These are phyloP conservation scores for Xyrichtys novacula DNA, from an alignment of 2,797 vertebrate genomes.

Conservation along the genomic window DNA sequence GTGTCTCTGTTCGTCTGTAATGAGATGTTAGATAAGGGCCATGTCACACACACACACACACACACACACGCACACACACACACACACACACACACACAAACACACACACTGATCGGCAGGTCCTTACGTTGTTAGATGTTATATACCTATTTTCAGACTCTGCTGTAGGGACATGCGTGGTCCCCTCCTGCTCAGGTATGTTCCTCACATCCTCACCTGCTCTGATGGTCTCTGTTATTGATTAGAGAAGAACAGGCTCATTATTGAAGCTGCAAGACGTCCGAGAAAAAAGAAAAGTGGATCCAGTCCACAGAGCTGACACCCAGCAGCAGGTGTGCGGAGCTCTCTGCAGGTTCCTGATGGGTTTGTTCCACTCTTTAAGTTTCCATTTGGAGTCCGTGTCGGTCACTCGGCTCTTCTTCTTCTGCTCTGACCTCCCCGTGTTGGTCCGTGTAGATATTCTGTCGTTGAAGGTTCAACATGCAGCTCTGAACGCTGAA, in stretches of 20 bases:
- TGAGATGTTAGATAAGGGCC: constrained; percentile 22
- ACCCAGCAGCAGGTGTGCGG: constrained; percentile 9
- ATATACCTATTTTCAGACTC: background rate
- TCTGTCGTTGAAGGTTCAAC: background rate
- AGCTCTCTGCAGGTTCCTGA: constrained; percentile 10
- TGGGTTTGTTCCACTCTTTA: constrained; percentile 14
- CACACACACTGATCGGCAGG: background rate
- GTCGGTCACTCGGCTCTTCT: background rate
- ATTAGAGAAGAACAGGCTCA: constrained; percentile 21
- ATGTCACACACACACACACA: background rate
- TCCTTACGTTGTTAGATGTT: too few species aligned
- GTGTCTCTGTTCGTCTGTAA: constrained; percentile 1
- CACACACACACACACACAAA: background rate
- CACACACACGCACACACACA: background rate
- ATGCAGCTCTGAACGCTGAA: background rate
- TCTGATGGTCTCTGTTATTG: constrained; percentile 25
- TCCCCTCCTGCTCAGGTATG: background rate
- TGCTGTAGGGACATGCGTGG: background rate
- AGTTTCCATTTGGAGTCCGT: background rate
- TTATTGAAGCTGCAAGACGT: constrained; percentile 15
- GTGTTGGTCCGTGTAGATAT: background rate
- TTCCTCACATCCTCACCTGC: constrained; percentile 3
- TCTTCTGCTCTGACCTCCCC: constrained; percentile 1
- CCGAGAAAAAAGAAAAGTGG: background rate
- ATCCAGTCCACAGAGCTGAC: constrained; percentile 7